Conservation (phyloP, 2,113 vertebrate species). For the Brachirus orientalis region DNA sequence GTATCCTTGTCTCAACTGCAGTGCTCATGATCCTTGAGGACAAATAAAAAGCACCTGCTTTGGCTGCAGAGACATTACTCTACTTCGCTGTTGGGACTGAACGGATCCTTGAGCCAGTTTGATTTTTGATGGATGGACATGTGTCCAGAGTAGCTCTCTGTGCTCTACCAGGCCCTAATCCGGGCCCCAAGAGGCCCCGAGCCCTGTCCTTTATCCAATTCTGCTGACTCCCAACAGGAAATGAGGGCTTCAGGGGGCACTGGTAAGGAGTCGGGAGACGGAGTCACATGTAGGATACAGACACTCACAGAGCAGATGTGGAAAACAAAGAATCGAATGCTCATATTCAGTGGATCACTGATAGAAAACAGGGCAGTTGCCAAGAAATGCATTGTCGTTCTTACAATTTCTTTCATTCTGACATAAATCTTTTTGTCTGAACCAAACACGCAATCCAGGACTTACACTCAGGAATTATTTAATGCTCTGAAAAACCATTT, state of each 20-base stretch:
- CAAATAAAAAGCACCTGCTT: slow-evolving; percentile 59
- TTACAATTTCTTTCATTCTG: slow-evolving; percentile 29
- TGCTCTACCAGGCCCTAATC: slow-evolving; percentile 48
- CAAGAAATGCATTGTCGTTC: slow-evolving; percentile 43
- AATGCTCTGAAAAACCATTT: slow-evolving; percentile 51
- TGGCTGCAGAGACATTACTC: slow-evolving; percentile 24
- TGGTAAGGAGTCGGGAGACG: slow-evolving; percentile 49
- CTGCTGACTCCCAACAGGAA: slow-evolving; percentile 78
- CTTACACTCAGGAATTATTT: slow-evolving; percentile 66
- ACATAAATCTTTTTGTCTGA: slow-evolving; percentile 60
- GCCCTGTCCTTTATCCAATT: slow-evolving; percentile 69
- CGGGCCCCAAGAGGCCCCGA: slow-evolving; percentile 53
- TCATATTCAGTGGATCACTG: slow-evolving; percentile 35
- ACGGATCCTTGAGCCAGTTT: slow-evolving; percentile 43
- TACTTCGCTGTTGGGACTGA: slow-evolving; percentile 22
- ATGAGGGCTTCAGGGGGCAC: slow-evolving; percentile 80
- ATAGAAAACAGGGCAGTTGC: slow-evolving; percentile 34
- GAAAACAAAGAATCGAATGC: slow-evolving; percentile 37
- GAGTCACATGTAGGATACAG: slow-evolving; percentile 55
- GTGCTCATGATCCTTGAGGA: slow-evolving; percentile 7
- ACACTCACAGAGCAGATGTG: slow-evolving; percentile 61
- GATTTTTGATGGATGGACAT: slow-evolving; percentile 63
- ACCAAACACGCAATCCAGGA: slow-evolving; percentile 24
- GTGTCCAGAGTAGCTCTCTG: slow-evolving; percentile 44
- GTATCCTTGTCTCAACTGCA: neutral